phyloP scores from a whole-genome alignment of 35 echinoderm and acorn worm species.

The Holothuria glaberrima region DNA sequence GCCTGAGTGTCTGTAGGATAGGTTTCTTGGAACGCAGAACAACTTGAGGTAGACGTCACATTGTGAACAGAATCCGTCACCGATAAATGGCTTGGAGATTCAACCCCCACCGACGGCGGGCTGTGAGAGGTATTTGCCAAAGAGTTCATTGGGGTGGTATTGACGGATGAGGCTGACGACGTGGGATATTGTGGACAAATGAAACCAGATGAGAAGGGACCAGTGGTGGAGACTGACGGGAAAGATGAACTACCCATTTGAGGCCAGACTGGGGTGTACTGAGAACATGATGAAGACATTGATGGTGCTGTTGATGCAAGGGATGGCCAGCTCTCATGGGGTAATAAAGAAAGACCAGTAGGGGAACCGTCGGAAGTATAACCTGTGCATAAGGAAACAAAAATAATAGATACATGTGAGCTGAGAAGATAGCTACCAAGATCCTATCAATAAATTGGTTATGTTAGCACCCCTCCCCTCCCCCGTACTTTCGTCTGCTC shows the following conservation, averaged over 20 bases:
- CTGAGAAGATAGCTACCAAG: too few species aligned
- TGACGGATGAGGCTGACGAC: background rate
- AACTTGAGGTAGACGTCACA: background rate
- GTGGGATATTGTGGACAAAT: constrained; percentile 16
- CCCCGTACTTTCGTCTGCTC: too few species aligned
- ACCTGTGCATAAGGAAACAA: background rate
- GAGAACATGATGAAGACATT: constrained; percentile 30
- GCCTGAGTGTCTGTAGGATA: constrained; percentile 13
- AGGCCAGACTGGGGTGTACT: constrained; percentile 21
- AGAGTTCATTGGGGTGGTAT: background rate
- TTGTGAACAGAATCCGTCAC: background rate
- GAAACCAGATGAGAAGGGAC: constrained; percentile 11
- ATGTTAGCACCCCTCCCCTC: too few species aligned
- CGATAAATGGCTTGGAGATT: constrained; percentile 21
- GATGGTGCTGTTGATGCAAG: background rate
- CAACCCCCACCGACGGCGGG: constrained; percentile 10
- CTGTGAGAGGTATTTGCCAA: background rate
- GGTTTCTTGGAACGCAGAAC: constrained; percentile 37
- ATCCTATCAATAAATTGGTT: too few species aligned
- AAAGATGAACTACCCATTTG: constrained; percentile 12
- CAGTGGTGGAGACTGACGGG: background rate
- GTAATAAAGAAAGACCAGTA: constrained; percentile 17
- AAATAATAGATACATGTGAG: too few species aligned
- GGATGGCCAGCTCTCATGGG: background rate
- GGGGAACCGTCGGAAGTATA: background rate